Conservation (phyloP, 2,888 invertebrate genomes). For the Hypercompe scribonia region DNA sequence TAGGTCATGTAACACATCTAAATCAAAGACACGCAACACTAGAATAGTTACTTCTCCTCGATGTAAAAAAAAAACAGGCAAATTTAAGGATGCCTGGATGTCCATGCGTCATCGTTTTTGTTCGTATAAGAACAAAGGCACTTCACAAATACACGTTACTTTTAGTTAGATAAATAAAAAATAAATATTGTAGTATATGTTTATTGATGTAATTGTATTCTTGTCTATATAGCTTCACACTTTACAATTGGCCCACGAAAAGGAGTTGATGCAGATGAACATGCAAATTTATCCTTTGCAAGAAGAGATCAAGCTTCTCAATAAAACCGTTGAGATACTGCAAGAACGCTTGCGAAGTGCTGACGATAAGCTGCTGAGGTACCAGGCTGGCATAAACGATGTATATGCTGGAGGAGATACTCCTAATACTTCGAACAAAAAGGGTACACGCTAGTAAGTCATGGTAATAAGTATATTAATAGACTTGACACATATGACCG, state of each 20-base stretch:
- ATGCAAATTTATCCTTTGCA: conserved; percentile 86
- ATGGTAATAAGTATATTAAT: conserved; percentile 3
- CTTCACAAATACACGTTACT: neutral
- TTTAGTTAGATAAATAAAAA: neutral
- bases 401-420: conserved; percentile 76
- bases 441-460: conserved; percentile 53
- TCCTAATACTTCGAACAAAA: conserved; percentile 55
- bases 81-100: too few relatives aligned
- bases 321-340: conserved; percentile 84
- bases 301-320: conserved; percentile 87
- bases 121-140: neutral
- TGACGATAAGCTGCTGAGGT: conserved; percentile 73
- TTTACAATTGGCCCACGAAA: conserved; percentile 90
- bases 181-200: neutral
- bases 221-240: conserved; percentile 88
- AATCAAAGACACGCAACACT: too few relatives aligned
- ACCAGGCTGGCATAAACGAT: conserved; percentile 65
- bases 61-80: neutral
- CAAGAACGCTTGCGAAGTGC: conserved; percentile 73
- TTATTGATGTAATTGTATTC: neutral
- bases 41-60: too few relatives aligned
- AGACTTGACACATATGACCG: neutral
- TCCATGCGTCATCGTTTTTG: too few relatives aligned
- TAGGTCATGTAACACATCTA: too few relatives aligned
- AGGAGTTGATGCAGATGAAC: conserved; percentile 89